Evolutionary conservation across 2,113 vertebrate species (phyloP).

Genomic region (Noturus placidus): DNA sequence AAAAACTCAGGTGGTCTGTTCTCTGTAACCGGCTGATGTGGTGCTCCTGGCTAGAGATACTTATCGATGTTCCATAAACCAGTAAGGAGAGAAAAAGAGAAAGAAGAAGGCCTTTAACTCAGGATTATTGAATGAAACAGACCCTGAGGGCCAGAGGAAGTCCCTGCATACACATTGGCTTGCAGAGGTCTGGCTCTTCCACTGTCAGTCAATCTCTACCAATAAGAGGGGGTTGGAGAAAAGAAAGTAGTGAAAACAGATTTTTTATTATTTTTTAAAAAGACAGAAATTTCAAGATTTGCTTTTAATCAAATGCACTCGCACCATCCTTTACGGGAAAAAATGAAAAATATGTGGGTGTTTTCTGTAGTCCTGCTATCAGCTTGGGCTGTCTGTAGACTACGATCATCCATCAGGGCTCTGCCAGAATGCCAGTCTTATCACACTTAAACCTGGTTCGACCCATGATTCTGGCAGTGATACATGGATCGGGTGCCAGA

Average conservation of each 20-base stretch:
- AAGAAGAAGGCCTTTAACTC: conserved; percentile 10
- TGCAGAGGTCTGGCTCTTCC: conserved; percentile 2
- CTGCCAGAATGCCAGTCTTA: conserved; percentile 42
- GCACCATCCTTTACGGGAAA: neutral
- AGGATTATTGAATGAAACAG: conserved; percentile 44
- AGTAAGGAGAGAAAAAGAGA: conserved; percentile 22
- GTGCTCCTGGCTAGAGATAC: conserved; percentile 42
- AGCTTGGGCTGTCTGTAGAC: conserved; percentile 32
- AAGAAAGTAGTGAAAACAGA: conserved; percentile 1
- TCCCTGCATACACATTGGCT: conserved; percentile 22
- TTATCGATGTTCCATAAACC: conserved; percentile 41
- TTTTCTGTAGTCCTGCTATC: conserved; percentile 40
- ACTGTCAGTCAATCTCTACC: conserved; percentile 32
- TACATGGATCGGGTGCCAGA: conserved; percentile 44
- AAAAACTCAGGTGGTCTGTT: conserved; percentile 22
- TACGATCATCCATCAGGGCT: conserved; percentile 47
- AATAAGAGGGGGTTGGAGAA: conserved; percentile 59
- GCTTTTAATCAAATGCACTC: conserved; percentile 45
- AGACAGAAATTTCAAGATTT: conserved; percentile 28
- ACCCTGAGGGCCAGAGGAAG: conserved; percentile 44
- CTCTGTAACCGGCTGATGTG: conserved; percentile 30
- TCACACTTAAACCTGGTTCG: conserved; percentile 51
- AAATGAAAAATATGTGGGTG: conserved; percentile 13
- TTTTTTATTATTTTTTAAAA: no score
- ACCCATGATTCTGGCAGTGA: conserved; percentile 48